Conservation (phyloP, 2,113 vertebrate species). For the Lota lota region DNA sequence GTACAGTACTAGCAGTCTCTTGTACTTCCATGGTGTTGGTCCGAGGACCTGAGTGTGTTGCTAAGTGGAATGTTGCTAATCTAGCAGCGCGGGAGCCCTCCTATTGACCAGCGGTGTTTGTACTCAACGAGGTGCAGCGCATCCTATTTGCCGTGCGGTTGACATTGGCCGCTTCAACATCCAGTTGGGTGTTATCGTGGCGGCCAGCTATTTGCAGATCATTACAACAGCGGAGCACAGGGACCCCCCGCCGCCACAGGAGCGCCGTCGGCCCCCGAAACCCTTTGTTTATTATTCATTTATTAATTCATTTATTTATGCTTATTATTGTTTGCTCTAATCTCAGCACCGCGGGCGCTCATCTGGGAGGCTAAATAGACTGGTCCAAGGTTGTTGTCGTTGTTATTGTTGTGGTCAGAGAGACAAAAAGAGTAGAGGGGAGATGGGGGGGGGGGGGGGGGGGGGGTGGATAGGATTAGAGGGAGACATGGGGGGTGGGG, state of each 20-base stretch:
- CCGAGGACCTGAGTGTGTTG: no score
- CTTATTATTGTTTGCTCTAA: constrained; percentile 48
- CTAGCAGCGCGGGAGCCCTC: constrained; percentile 6
- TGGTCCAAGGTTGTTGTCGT: constrained; percentile 61
- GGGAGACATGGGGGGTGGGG: no score
- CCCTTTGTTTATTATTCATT: constrained; percentile 68
- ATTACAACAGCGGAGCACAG: constrained; percentile 55
- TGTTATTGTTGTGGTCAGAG: no score
- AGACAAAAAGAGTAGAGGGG: no score
- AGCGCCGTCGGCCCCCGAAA: no score
- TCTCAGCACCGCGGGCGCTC: constrained; percentile 48
- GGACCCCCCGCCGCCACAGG: constrained; percentile 42
- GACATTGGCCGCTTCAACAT: constrained; percentile 47
- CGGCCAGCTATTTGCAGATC: constrained; percentile 72
- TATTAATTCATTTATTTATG: constrained; percentile 52
- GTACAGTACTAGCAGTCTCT: no score
- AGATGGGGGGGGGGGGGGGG: no score
- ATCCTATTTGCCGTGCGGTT: constrained; percentile 56
- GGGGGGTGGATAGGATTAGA: no score
- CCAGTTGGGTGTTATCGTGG: constrained; percentile 66
- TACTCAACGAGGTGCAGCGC: constrained; percentile 44
- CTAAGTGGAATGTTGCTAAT: no score
- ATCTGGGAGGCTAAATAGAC: constrained; percentile 66
- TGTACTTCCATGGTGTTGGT: no score
- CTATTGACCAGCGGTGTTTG: constrained; percentile 50